A percentile compares a stretch with the other conserved stretches of the same genome.
These are phyloP conservation scores for Hermaeophaga mercurialis DNA, from an alignment of 2,888 invertebrate species.

Conservation along the genomic window DNA sequence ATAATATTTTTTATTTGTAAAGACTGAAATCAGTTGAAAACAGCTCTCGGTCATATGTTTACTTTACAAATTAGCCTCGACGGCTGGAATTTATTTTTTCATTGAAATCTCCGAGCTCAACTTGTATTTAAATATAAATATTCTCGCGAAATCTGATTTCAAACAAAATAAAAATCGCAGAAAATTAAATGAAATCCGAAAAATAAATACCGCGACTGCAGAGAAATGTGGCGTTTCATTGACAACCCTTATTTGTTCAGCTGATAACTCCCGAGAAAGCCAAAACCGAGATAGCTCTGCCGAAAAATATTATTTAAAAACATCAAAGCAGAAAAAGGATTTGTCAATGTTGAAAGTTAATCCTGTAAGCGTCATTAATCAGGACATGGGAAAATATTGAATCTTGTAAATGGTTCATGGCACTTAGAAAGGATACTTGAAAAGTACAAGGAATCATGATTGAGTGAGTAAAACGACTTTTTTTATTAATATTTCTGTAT, in stretches of 20 bases:
- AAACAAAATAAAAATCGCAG: conserved; percentile 3
- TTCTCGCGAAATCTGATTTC: neutral
- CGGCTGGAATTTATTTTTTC: no score
- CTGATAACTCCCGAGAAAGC: neutral
- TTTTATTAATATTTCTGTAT: no score
- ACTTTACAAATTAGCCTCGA: no score
- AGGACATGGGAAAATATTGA: no score
- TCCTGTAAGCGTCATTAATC: conserved; percentile 50
- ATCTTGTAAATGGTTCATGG: no score
- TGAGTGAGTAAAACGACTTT: no score
- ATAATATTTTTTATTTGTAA: no score
- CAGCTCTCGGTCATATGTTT: no score
- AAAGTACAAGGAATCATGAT: no score
- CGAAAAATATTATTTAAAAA: conserved; percentile 10
- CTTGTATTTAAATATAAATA: neutral
- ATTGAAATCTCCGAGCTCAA: neutral
- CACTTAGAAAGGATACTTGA: no score
- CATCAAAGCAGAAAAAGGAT: conserved; percentile 27
- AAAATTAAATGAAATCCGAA: neutral
- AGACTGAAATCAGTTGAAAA: no score
- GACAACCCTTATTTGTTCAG: conserved; percentile 10
- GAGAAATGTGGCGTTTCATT: neutral
- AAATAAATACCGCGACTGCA: conserved; percentile 45
- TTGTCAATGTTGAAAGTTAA: conserved; percentile 44
- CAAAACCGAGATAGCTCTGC: neutral